A percentile compares a stretch with the other conserved stretches of the same genome.
Conservation (phyloP, 2,888 invertebrate species). For the Falcaria lacertinaria region DNA sequence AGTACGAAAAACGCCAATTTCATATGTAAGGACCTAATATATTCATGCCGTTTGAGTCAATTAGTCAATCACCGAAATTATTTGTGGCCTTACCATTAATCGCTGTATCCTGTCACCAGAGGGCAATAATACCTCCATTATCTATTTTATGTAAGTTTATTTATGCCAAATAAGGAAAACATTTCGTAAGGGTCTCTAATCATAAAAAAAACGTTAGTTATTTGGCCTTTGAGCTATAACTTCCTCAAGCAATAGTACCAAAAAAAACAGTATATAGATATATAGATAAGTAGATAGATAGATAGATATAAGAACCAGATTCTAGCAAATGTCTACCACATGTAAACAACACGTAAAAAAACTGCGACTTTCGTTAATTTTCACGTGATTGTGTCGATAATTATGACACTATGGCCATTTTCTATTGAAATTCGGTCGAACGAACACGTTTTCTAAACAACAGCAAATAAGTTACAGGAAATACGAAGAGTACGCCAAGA, state of each 20-base stretch:
- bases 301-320: too few relatives aligned
- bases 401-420: background rate
- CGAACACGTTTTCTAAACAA: constrained; percentile 6
- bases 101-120: constrained; percentile 27
- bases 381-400: background rate
- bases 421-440: background rate
- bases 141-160: constrained; percentile 20
- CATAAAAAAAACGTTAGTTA: too few relatives aligned
- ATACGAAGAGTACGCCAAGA: constrained; percentile 18
- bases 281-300: too few relatives aligned
- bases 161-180: too few relatives aligned
- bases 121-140: constrained; percentile 23
- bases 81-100: constrained; percentile 35
- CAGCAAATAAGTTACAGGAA: constrained; percentile 20
- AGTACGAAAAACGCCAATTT: too few relatives aligned
- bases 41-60: constrained; percentile 36
- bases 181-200: too few relatives aligned
- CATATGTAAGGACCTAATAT: too few relatives aligned
- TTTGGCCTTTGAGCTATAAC: too few relatives aligned
- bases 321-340: too few relatives aligned
- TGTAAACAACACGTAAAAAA: background rate
- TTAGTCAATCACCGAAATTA: constrained; percentile 34
- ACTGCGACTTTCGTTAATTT: background rate
- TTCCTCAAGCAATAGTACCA: too few relatives aligned
- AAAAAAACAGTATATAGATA: too few relatives aligned